Evolutionary conservation across 2,888 invertebrate genomes (phyloP).

Genomic region (Portevinia maculata): DNA sequence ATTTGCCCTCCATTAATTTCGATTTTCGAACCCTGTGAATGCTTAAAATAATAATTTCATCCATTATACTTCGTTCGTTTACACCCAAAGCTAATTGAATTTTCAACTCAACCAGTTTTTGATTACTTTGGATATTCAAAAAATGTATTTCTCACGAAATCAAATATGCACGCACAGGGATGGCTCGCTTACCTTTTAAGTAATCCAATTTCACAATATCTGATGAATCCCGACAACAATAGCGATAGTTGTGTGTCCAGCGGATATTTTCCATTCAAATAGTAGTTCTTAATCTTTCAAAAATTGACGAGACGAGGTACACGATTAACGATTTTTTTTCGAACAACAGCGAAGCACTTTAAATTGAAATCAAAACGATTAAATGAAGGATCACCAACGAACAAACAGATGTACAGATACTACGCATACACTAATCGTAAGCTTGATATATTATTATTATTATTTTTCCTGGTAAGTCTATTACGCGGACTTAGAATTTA

Average conservation of each 20-base stretch:
- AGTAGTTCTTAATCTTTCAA: slow-evolving; percentile 59
- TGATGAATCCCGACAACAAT: slow-evolving; percentile 68
- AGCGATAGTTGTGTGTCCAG: slow-evolving; percentile 65
- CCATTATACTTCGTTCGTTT: slow-evolving; percentile 1
- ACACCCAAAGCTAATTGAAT: slow-evolving; percentile 14
- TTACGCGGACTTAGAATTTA: slow-evolving; percentile 7
- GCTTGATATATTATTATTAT: slow-evolving; percentile 2
- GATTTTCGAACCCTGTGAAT: not conserved
- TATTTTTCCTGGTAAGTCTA: not conserved
- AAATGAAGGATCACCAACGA: slow-evolving; percentile 54
- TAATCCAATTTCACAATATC: slow-evolving; percentile 72
- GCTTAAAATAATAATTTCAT: not conserved
- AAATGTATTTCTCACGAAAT: not conserved
- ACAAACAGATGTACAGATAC: slow-evolving; percentile 10
- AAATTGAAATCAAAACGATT: slow-evolving; percentile 51
- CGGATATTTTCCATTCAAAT: slow-evolving; percentile 74
- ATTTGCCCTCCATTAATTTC: not conserved
- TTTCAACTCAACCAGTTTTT: slow-evolving; percentile 27
- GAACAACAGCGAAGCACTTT: slow-evolving; percentile 37
- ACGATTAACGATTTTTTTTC: slow-evolving; percentile 61
- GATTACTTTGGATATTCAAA: slow-evolving; percentile 2
- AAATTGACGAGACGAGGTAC: slow-evolving; percentile 52
- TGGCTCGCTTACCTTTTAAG: slow-evolving; percentile 57
- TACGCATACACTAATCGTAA: slow-evolving; percentile 34
- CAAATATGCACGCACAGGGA: too few species aligned